Evolutionary conservation across 1,140 invertebrate species (phyloP), one percentile per base, ranked within the genome.

Genomic region (Homarus americanus): DNA sequence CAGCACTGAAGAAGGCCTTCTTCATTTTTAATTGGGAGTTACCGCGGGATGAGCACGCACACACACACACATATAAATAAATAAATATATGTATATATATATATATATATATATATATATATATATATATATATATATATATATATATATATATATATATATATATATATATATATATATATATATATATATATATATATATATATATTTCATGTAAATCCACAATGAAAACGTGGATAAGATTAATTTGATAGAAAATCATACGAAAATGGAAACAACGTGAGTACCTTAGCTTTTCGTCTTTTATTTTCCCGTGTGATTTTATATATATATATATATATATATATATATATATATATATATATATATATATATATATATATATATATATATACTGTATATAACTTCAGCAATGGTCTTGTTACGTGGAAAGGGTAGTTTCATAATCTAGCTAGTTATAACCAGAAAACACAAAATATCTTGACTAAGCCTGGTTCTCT

Each of bases 161-260:
- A 75, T 75, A 75, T 75, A 75, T 75, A 75, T 75, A 75, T 75
- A 75, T 75, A 75, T 75, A 75, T 75, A 75, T 75, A 75, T 75
- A 75, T 75, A 75, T 75, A 75, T 75, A 75, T 75, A 75, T 75
- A 75, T 75, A 75, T 75, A 75, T 75, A 75, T n/a, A n/a, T n/a
- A n/a, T n/a, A n/a, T n/a, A n/a, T n/a, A n/a, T n/a, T n/a, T n/a
- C n/a, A n/a, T n/a, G n/a, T n/a, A n/a, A n/a, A n/a, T n/a, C n/a
- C n/a, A n/a, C n/a, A n/a, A n/a, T n/a, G n/a, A n/a, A n/a, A n/a
- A n/a, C n/a, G n/a, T n/a, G n/a, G n/a, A n/a, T n/a, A n/a, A n/a
- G n/a, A n/a, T n/a, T n/a, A n/a, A 15, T 24, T 75, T 63, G 53
- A 63, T 63, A 63, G 53, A 63, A 63, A 63, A 12, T 24, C 24